A percentile compares a stretch with the other conserved stretches of the same genome.
These are phyloP conservation scores for Agrochola circellaris DNA, from an alignment of 2,888 invertebrate genomes.

Conservation along the genomic window DNA sequence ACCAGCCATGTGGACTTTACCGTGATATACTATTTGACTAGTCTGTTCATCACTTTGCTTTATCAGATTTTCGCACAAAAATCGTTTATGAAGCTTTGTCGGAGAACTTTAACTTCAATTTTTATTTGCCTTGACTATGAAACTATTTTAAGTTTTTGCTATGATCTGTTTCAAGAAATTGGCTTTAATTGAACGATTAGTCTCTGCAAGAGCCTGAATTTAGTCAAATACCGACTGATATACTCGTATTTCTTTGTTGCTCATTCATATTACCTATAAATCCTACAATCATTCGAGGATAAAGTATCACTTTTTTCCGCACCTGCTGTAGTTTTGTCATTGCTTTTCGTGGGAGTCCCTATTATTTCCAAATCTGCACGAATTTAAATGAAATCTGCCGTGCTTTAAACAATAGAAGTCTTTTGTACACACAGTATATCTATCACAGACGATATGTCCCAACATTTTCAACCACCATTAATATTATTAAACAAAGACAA, in stretches of 20 bases:
- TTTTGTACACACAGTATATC: constrained; percentile 56
- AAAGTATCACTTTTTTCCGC: background rate
- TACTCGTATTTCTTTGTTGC: background rate
- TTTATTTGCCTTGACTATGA: too few relatives aligned
- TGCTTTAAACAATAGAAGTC: constrained; percentile 44
- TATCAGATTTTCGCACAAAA: background rate
- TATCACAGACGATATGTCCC: constrained; percentile 68
- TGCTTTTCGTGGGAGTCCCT: background rate
- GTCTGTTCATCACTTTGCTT: background rate
- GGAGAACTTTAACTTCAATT: too few relatives aligned
- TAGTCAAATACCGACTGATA: too few relatives aligned
- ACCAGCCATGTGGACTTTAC: constrained; percentile 45
- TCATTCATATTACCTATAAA: background rate
- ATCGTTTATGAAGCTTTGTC: too few relatives aligned
- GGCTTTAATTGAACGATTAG: background rate
- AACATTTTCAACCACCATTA: constrained; percentile 66
- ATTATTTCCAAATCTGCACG: constrained; percentile 31
- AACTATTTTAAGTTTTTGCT: too few relatives aligned
- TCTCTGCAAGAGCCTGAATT: background rate
- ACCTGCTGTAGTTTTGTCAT: constrained; percentile 3
- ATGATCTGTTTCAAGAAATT: too few relatives aligned
- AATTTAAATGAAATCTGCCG: constrained; percentile 57
- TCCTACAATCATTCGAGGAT: background rate
- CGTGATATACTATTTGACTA: constrained; percentile 21
- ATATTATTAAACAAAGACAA: constrained; percentile 72